These are phyloP conservation scores for Octopus bimaculoides DNA, from an alignment of 1,140 invertebrate species.

Conservation along the genomic window DNA sequence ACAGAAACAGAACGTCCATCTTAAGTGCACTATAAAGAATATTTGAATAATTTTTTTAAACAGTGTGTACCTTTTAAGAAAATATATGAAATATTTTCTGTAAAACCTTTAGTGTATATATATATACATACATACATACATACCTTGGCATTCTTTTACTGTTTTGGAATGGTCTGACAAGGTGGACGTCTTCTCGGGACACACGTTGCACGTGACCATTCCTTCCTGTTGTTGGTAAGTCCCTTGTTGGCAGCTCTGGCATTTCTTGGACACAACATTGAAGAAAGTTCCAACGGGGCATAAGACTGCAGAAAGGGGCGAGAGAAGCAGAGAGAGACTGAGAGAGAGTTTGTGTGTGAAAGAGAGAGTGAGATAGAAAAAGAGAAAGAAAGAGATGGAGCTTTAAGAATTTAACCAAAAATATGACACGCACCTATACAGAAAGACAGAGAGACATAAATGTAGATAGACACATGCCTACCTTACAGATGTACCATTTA, in stretches of 20 bases:
- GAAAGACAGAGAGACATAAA: no score
- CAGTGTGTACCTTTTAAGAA: no score
- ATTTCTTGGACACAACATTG: slow-evolving; percentile 79
- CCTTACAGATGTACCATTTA: no score
- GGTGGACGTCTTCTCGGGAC: slow-evolving; percentile 66
- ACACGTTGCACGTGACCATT: slow-evolving; percentile 62
- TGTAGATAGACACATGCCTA: no score
- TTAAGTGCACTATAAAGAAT: no score
- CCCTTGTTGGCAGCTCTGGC: slow-evolving; percentile 83
- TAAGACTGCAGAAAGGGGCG: slow-evolving; percentile 68
- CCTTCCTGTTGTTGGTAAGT: slow-evolving; percentile 72
- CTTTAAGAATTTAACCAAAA: no score
- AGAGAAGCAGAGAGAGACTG: background rate
- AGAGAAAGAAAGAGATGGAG: background rate
- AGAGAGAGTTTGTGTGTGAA: no score
- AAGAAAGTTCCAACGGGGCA: slow-evolving; percentile 94
- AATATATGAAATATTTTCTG: no score
- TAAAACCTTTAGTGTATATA: no score
- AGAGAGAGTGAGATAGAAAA: background rate
- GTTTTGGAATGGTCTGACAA: slow-evolving; percentile 61
- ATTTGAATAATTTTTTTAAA: no score
- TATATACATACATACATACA: slow-evolving; percentile 20
- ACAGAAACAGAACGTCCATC: no score
- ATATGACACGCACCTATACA: no score
- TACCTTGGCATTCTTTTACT: slow-evolving; percentile 65